Conservation (phyloP, 92 coral and sea anemone genomes). For the Epizoanthus illoricatus region DNA sequence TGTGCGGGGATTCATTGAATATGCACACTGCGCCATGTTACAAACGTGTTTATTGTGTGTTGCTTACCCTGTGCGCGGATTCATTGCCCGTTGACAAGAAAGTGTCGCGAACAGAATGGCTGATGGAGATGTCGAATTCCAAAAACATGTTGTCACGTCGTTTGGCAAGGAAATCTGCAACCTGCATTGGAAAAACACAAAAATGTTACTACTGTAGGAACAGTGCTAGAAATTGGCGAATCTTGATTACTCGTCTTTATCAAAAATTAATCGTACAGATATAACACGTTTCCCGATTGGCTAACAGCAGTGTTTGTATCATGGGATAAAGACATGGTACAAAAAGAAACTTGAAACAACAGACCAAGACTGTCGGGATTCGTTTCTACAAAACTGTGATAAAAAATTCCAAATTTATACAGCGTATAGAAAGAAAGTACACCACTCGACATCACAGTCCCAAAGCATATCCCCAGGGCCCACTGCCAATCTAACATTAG, state of each 20-base stretch:
- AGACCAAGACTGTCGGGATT: too few species aligned
- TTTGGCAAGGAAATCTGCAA: constrained; percentile 89
- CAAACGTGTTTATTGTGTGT: neutral
- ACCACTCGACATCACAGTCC: neutral
- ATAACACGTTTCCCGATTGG: neutral
- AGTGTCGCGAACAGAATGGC: constrained; percentile 96
- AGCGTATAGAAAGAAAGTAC: too few species aligned
- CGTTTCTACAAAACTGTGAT: too few species aligned
- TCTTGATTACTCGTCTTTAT: neutral
- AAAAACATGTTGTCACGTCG: constrained; percentile 96
- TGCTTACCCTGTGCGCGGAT: constrained; percentile 81
- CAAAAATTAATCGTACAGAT: too few species aligned
- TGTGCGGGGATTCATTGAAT: constrained; percentile 80
- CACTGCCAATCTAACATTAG: neutral
- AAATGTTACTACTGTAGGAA: neutral
- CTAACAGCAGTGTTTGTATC: neutral
- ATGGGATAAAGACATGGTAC: neutral
- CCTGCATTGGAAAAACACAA: constrained; percentile 45
- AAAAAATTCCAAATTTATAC: too few species aligned
- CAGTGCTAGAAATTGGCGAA: neutral
- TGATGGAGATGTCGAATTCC: constrained; percentile 94
- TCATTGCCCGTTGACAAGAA: constrained; percentile 99
- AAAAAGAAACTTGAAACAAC: too few species aligned
- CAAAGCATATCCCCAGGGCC: neutral
- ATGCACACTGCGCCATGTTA: too few species aligned